A percentile compares a stretch with the other conserved stretches of the same genome.
These are phyloP conservation scores for Emys orbicularis DNA, from an alignment of 2,797 vertebrate genomes.

Conservation along the genomic window DNA sequence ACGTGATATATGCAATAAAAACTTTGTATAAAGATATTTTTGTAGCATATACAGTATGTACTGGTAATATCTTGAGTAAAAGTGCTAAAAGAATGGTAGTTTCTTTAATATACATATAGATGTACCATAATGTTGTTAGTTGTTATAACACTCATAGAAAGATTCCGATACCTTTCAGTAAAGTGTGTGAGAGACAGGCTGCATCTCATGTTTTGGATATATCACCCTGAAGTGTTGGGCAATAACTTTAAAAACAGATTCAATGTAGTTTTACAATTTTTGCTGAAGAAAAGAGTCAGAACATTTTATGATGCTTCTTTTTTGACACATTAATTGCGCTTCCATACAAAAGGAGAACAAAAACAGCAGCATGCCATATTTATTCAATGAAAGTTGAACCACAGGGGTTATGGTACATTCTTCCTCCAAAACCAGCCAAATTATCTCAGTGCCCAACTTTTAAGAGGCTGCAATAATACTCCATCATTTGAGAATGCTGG, in stretches of 20 bases:
- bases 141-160: constrained; percentile 13
- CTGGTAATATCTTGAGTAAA: not conserved
- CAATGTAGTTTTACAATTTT: constrained; percentile 75
- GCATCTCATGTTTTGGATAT: constrained; percentile 69
- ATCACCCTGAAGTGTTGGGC: constrained; percentile 65
- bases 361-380: constrained; percentile 82
- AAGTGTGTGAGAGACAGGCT: constrained; percentile 28
- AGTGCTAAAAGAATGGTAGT: not conserved
- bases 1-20: not conserved
- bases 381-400: constrained; percentile 83
- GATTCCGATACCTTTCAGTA: constrained; percentile 8
- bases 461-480: constrained; percentile 85
- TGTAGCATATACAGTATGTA: not conserved
- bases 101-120: not conserved
- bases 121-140: not conserved
- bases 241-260: constrained; percentile 77
- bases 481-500: constrained; percentile 83
- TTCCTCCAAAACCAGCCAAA: constrained; percentile 84
- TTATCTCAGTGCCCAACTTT: constrained; percentile 87
- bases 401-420: constrained; percentile 82
- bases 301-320: constrained; percentile 80
- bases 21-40: not conserved
- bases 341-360: constrained; percentile 77
- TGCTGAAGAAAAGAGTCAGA: constrained; percentile 69
- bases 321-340: constrained; percentile 85